Evolutionary conservation across 2,113 vertebrate genomes (phyloP).

Genomic region (Eptesicus fuscus): DNA sequence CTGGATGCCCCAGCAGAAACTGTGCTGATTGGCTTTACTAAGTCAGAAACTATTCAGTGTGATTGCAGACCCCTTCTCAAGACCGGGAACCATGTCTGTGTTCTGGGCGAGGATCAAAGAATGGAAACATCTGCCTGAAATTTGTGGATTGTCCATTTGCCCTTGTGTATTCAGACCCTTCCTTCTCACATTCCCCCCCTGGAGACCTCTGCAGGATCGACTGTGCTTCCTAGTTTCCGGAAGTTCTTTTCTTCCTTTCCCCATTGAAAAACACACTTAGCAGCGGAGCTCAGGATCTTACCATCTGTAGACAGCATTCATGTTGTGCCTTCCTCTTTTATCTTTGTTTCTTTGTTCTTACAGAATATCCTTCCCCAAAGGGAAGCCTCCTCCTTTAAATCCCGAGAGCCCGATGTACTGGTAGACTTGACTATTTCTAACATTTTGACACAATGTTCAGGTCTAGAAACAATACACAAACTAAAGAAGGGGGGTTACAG

Average conservation of each 20-base stretch:
- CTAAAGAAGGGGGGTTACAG: not conserved
- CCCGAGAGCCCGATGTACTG: not conserved
- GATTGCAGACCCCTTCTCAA: not conserved
- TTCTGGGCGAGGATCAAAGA: not conserved
- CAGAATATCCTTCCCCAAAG: not conserved
- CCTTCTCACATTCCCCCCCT: not conserved
- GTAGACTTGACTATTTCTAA: not conserved
- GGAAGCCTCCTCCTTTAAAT: not conserved
- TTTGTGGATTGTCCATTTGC: not conserved
- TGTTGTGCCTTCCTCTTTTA: not conserved
- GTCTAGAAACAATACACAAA: not conserved
- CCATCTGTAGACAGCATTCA: not conserved
- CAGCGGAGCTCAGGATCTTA: not conserved
- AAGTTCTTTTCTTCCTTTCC: not conserved
- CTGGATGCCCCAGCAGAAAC: not conserved
- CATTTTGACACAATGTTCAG: not conserved
- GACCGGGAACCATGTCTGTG: not conserved
- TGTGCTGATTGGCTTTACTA: not conserved
- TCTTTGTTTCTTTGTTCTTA: constrained; percentile 7
- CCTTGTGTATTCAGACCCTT: not conserved
- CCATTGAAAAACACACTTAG: not conserved
- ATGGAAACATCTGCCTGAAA: not conserved
- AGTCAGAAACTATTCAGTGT: not conserved
- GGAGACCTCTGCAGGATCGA: too few relatives aligned
- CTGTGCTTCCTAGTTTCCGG: not conserved